These are phyloP conservation scores for Lepidurus couesii DNA, from an alignment of 1,140 invertebrate species.

Conservation along the genomic window DNA sequence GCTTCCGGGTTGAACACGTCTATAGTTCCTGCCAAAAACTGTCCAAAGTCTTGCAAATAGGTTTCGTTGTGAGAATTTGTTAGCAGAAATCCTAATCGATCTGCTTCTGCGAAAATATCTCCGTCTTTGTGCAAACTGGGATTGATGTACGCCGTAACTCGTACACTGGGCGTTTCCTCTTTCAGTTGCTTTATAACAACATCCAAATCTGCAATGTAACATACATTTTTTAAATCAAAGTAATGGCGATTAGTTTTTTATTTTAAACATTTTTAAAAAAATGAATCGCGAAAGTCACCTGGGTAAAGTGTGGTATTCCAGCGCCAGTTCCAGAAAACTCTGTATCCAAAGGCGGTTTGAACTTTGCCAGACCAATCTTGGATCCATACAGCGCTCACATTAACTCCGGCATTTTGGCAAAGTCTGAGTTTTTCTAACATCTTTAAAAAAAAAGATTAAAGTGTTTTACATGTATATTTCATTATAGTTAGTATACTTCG, in stretches of 20 bases:
- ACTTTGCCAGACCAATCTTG: constrained; percentile 48
- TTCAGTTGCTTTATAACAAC: constrained; percentile 40
- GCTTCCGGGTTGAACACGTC: constrained; percentile 44
- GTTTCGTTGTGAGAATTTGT: constrained; percentile 39
- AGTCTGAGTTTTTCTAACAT: constrained; percentile 41
- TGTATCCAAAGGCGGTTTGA: constrained; percentile 44
- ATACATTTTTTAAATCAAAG: not conserved
- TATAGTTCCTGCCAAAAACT: constrained; percentile 44
- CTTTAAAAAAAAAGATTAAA: constrained; percentile 34
- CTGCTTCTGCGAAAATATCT: constrained; percentile 41
- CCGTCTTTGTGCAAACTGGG: constrained; percentile 44
- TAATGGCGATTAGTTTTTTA: not conserved
- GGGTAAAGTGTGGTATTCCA: constrained; percentile 45
- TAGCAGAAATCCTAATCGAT: constrained; percentile 41
- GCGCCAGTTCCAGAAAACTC: constrained; percentile 49
- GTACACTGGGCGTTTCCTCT: constrained; percentile 38
- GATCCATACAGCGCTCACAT: constrained; percentile 46
- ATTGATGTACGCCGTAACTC: constrained; percentile 46
- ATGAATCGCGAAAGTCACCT: constrained; percentile 34
- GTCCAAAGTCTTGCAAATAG: constrained; percentile 44
- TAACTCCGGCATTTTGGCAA: constrained; percentile 40
- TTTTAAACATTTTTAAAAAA: not conserved
- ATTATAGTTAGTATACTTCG: constrained; percentile 15
- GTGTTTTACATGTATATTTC: not conserved
- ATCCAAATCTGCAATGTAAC: constrained; percentile 38